Evolutionary conservation across 92 coral and sea anemone species (phyloP), one percentile per base, ranked within the genome.

Genomic region (Chrysogorgia sp.): DNA sequence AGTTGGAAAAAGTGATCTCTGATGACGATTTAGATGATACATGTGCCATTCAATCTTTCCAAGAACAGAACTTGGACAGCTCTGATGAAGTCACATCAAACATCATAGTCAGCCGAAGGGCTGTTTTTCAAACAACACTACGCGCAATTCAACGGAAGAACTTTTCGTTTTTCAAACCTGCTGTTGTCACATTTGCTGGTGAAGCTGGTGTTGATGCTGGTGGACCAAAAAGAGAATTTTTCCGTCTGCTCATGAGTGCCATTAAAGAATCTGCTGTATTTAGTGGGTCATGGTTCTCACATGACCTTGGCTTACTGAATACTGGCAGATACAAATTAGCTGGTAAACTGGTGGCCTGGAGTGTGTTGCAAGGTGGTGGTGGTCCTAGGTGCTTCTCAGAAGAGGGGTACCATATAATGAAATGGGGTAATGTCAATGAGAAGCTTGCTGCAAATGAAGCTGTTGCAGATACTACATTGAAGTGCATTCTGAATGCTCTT

Each of bases 281-380:
- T 52, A 40, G 60, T 8, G 82, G 82, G 19, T 20, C n/a, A n/a
- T n/a, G n/a, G n/a, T n/a, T n/a, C n/a, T n/a, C n/a, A n/a, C n/a
- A n/a, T n/a, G n/a, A n/a, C 30, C 62, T 56, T 56, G 62, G 24
- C 24, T 23, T 56, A 23, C 67, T 84, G 19, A 28, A 19, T 20
- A 34, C 40, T 41, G 58, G 53, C 12, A 83, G 68, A 59, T 84
- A 84, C 52, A 62, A 53, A 40, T 31, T 66, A 23, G 78, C 70
- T 41, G 87, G 90, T 19, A 87, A 83, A 80, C 59, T 86, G 26
- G 69, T 82, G 58, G 76, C 90, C 23, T 86, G 87, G 90, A 82
- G 90, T 40, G 58, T 82, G 32, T 65, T 86, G 23, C 90, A 86
- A 21, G 87, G 90, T 7, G 80, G 82, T n/a, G 23, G 60, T 47